Base-by-base conservation (phyloP, 2,113 vertebrate species). In the Pseudorhombus dupliciocellatus region DNA sequence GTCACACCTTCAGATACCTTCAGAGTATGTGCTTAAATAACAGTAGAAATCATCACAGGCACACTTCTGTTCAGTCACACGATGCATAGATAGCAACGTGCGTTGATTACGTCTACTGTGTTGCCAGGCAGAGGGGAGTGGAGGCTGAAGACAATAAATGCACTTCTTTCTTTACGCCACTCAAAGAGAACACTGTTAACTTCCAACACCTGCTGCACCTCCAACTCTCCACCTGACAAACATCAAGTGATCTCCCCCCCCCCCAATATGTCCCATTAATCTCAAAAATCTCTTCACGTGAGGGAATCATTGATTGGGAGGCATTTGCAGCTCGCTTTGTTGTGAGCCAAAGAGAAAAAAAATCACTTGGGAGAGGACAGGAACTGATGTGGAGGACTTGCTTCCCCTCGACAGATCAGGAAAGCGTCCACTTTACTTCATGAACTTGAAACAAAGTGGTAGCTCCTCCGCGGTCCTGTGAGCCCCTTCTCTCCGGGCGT, bases 301-400 rank as follows among this genome's bases (percentile, higher is more conserved):
- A 84, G 66, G 81, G 73, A 83, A 77, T 69, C 4, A 8, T 74
- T 79, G 78, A 86, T 58, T 77, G 77, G 87, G 84, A 75, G 75
- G 74, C 69, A 72, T 24, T 66, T 54, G 74, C n/a, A 31, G 70
- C 86, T 83, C 58, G 0, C 30, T 30, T 79, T n/a, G 1, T 34
- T 30, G 21, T 30, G 71, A 81, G 66, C 67, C 18, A 31, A 26
- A 46, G 11, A 46, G 11, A 16, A 72, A 9, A 31, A 26, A 51
- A 85, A 84, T 88, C 85, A 88, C 88, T 80, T 79, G 60, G 76
- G 86, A 85, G 74, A 89, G 70, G 70, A 82, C 83, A 86, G 74
- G 80, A 88, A 85, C 73, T 51, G 68, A 83, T 66, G 70, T 40
- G 68, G 64, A 84, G 70, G 81, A 80, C 70, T 53, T 28, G 55